These are phyloP conservation scores for Anaspis maculata DNA, from an alignment of 2,888 invertebrate species.

Conservation along the genomic window DNA sequence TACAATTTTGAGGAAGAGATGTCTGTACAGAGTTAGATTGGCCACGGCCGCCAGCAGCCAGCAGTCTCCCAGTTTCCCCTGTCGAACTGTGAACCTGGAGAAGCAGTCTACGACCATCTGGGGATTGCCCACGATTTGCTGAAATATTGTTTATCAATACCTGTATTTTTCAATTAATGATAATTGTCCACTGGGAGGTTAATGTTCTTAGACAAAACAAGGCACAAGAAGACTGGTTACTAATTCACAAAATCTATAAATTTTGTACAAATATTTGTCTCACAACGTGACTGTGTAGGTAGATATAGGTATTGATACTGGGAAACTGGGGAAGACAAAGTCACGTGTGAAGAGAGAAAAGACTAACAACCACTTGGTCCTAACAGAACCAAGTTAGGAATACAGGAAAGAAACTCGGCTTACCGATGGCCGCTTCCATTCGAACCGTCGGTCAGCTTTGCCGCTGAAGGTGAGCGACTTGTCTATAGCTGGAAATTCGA, in stretches of 20 bases:
- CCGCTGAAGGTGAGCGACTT: conserved; percentile 80
- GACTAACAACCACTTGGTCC: no score
- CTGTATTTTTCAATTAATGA: no score
- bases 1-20: conserved; percentile 86
- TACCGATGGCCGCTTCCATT: conserved; percentile 89
- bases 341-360: no score
- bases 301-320: no score
- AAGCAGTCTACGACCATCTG: conserved; percentile 87
- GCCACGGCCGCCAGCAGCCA: conserved; percentile 93
- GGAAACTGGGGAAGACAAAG: no score
- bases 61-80: conserved; percentile 95
- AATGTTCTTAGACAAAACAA: no score
- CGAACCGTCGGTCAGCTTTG: conserved; percentile 71
- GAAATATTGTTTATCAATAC: no score
- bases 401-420: conserved; percentile 33
- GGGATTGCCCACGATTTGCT: conserved; percentile 80
- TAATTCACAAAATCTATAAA: no score
- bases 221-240: no score
- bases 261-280: no score
- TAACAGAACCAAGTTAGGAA: background rate
- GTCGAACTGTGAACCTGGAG: conserved; percentile 92
- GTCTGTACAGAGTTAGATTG: conserved; percentile 74
- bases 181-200: no score
- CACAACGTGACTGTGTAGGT: no score
- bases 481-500: conserved; percentile 77